A percentile compares a stretch with the other conserved stretches of the same genome.
Conservation (phyloP, 92 coral and sea anemone genomes). For the Zoanthus sansibaricus region DNA sequence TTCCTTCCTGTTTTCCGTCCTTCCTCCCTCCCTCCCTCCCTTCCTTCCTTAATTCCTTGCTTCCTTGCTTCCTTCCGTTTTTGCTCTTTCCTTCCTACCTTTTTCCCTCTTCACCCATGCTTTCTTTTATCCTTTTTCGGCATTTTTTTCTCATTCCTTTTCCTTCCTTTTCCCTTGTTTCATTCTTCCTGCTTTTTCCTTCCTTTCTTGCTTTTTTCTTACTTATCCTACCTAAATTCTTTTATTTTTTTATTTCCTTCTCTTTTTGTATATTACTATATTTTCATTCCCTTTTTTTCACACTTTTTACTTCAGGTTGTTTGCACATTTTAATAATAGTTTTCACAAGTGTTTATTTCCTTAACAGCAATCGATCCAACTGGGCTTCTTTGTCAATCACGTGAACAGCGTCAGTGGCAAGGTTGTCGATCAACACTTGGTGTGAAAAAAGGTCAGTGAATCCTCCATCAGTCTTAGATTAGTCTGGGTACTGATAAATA, state of each 20-base stretch:
- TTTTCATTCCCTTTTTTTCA: neutral
- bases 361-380: slow-evolving; percentile 79
- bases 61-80: neutral
- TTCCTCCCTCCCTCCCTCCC: neutral
- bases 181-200: too few species aligned
- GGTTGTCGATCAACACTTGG: slow-evolving; percentile 96
- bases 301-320: neutral
- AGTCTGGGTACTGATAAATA: too few species aligned
- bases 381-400: slow-evolving; percentile 92
- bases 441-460: slow-evolving; percentile 83
- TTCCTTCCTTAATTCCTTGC: neutral
- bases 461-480: neutral
- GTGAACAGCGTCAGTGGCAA: slow-evolving; percentile 89
- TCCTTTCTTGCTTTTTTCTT: neutral
- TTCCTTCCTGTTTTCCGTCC: too few species aligned
- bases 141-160: neutral
- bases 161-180: too few species aligned
- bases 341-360: neutral
- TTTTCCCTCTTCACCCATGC: too few species aligned
- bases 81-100: neutral
- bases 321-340: neutral
- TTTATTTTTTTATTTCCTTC: neutral
- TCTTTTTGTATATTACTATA: neutral
- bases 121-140: neutral
- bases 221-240: neutral